phyloP scores from a whole-genome alignment of 1,140 invertebrate genomes.

The Megalopta genalis region DNA sequence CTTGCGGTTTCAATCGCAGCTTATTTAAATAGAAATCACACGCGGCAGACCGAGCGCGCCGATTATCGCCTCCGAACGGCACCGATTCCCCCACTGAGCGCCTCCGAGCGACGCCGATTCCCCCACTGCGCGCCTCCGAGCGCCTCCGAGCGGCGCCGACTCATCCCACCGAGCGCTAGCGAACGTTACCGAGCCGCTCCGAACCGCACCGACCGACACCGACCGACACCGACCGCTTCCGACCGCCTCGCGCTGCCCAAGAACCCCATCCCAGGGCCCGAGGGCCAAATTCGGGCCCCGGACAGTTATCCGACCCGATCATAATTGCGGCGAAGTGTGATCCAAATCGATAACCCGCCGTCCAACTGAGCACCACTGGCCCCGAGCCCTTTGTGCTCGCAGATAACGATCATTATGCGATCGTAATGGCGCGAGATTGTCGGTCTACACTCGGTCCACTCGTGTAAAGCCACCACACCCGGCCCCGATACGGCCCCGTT shows the following conservation, averaged over 20 bases:
- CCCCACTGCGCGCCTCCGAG: no score
- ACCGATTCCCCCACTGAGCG: no score
- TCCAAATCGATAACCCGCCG: conserved; percentile 24
- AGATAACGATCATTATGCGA: conserved; percentile 75
- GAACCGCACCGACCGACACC: no score
- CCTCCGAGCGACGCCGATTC: no score
- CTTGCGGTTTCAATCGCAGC: conserved; percentile 74
- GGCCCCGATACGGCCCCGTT: conserved; percentile 22
- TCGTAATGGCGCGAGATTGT: conserved; percentile 75
- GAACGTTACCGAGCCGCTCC: no score
- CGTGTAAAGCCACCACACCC: conserved; percentile 58
- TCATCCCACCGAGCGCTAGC: no score
- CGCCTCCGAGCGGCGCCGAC: no score
- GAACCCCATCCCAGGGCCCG: no score
- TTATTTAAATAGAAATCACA: conserved; percentile 79
- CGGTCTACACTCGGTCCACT: conserved; percentile 60
- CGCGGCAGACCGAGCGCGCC: conserved; percentile 42
- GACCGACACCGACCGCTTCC: no score
- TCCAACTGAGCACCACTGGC: conserved; percentile 67
- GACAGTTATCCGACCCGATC: conserved; percentile 65
- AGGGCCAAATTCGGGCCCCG: conserved; percentile 14
- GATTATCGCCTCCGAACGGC: conserved; percentile 38
- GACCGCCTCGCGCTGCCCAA: no score
- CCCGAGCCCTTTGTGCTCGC: conserved; percentile 69
- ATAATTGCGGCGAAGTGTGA: conserved; percentile 71